Percentiles rank a stretch among this genome's conserved stretches.
Conservation (phyloP, 1,140 invertebrate genomes). For the Fopius arisanus region DNA sequence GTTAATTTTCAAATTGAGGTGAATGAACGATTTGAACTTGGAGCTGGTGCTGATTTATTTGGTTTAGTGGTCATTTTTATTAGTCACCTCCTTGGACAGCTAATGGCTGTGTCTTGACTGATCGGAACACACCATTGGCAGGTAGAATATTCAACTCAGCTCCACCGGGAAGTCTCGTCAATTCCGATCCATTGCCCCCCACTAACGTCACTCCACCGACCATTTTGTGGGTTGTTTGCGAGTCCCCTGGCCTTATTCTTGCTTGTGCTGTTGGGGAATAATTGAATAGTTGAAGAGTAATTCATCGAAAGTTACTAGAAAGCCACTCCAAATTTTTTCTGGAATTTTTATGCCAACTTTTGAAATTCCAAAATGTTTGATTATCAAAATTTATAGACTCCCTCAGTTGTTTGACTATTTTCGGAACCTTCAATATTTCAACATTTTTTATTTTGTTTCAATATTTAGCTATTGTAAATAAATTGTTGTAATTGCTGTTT, state of each 20-base stretch:
- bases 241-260: slow-evolving; percentile 58
- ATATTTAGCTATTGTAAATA: too few relatives aligned
- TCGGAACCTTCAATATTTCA: too few relatives aligned
- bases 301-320: too few relatives aligned
- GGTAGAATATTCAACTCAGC: slow-evolving; percentile 63
- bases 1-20: slow-evolving; percentile 40
- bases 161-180: slow-evolving; percentile 59
- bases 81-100: slow-evolving; percentile 56
- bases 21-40: slow-evolving; percentile 33
- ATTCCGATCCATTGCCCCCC: slow-evolving; percentile 57
- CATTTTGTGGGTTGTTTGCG: slow-evolving; percentile 60
- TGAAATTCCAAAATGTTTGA: too few relatives aligned
- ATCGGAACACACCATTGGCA: slow-evolving; percentile 59
- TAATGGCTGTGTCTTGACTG: slow-evolving; percentile 51
- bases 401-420: too few relatives aligned
- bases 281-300: too few relatives aligned
- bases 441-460: too few relatives aligned
- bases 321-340: too few relatives aligned
- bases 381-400: too few relatives aligned
- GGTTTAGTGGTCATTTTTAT: slow-evolving; percentile 1
- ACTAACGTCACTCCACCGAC: slow-evolving; percentile 61
- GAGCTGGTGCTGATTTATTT: slow-evolving; percentile 7
- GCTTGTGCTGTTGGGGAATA: slow-evolving; percentile 51
- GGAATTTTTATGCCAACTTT: too few relatives aligned
- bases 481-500: too few relatives aligned